Evolutionary conservation across 2,888 invertebrate species (phyloP), one percentile per base, ranked within the genome.

Genomic region (Platycheirus rosarum): DNA sequence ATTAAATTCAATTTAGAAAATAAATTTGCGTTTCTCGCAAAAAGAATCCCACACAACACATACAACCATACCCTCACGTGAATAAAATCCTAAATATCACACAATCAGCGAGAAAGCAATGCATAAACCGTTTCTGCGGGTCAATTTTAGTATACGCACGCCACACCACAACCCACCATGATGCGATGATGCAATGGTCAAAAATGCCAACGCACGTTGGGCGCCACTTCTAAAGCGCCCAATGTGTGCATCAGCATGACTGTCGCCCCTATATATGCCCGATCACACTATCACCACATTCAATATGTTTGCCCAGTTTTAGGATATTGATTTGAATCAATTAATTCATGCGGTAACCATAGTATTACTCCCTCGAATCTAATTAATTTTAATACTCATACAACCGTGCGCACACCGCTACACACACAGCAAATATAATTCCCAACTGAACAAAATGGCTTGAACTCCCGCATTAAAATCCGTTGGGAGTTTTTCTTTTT

Each of bases 261-360:
- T 40, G 32, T 49, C 20, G 13, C 78, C 77, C 71, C 65, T 71
- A 77, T 63, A 65, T 37, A 44, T 65, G 49, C 35, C 51, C 65
- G 73, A 65, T 65, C 63, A 65, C 74, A 74, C 55, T 55, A 68
- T 44, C 57, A 55, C 84, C 82, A 63, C 84, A 84, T 86, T 86
- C 87, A 86, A 86, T 86, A 86, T 85, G 77, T 86, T 74, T 84
- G 78, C 69, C 74, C 77, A 88, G 86, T 87, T 88, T 87, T 88
- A 86, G 88, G 88, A 89, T 89, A 90, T 89, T 90, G 89, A 90
- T 90, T 90, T 90, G 89, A 90, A 90, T 90, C 89, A 90, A 90
- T 90, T 90, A 90, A 89, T 89, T 89, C 89, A 87, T 89, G 89
- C 86, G 90, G 89, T 89, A 86, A 86, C 87, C 87, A 87, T 89